Base-by-base conservation (phyloP, 2,797 vertebrate species). In the Chelmon rostratus region DNA sequence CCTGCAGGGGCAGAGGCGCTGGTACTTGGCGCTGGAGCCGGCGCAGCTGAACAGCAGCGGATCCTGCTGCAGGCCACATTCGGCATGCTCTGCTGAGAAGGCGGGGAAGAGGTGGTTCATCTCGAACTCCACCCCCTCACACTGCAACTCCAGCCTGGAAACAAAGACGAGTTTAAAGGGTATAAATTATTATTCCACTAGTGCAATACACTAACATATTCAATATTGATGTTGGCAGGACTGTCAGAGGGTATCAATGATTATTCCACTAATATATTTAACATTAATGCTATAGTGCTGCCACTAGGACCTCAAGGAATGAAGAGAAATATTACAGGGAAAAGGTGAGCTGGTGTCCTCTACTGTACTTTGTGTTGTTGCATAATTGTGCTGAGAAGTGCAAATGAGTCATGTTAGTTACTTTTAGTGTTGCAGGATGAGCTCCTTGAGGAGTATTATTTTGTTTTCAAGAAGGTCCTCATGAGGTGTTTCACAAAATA, bases 81-180 rank as follows among this genome's bases (percentile, higher is more conserved):
- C 97, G 1, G 77, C 95, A 40, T 96, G 95, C 0, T 94, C 93
- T 72, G 93, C 93, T 0, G 96, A 96, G 71, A 98, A 96, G 3
- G 97, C 98, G 0, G 98, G 98, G 89, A 97, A 97, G 78, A 99
- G 93, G 52, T 99, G 98, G 93, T 96, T 98, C 95, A 95, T 96
- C 93, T 98, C 97, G 0, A 84, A 94, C 91, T 99, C 98, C 0
- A 97, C 90, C 73, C 95, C 96, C 58, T 97, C 97, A 5, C 98
- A 99, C 81, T 93, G 93, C 67, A 97, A 93, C 83, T 95, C 94
- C 86, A 99, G 91, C 93, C 98, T 99, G 62, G 38, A 40, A 42
- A 62, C 56, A 68, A 13, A 77, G 9, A 57, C 6, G 44, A 0
- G 7, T 42, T 52, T 25, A 42, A 35, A 70, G 16, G 11, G 12